Conservation (phyloP, 2,888 invertebrate genomes). For the Griposia aprilina region DNA sequence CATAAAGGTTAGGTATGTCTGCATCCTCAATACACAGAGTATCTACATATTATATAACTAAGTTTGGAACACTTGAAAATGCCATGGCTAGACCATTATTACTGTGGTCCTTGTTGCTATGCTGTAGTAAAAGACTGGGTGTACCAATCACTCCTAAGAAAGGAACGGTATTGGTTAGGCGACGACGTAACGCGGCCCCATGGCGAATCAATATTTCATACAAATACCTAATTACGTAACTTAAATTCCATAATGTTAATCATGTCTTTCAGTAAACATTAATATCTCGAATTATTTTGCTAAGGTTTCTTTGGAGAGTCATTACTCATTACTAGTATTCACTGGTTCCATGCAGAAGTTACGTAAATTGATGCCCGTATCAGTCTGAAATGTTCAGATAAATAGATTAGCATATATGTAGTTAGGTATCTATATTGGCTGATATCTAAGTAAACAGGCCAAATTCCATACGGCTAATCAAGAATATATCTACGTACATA, state of each 20-base stretch:
- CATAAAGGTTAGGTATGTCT: slow-evolving; percentile 10
- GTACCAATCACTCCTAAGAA: not conserved
- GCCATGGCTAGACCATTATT: not conserved
- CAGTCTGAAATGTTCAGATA: slow-evolving; percentile 46
- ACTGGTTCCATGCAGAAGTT: slow-evolving; percentile 28
- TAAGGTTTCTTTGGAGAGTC: slow-evolving; percentile 34
- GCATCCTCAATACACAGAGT: slow-evolving; percentile 2
- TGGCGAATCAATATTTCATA: slow-evolving; percentile 46
- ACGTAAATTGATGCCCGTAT: slow-evolving; percentile 38
- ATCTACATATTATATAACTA: not conserved
- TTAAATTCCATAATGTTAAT: slow-evolving; percentile 35
- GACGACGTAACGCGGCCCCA: slow-evolving; percentile 33
- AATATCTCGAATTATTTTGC: slow-evolving; percentile 28
- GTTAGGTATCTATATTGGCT: slow-evolving; percentile 31
- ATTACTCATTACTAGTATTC: slow-evolving; percentile 15
- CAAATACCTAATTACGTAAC: slow-evolving; percentile 45
- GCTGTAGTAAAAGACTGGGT: slow-evolving; percentile 5
- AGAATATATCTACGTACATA: slow-evolving; percentile 17
- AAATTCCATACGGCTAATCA: slow-evolving; percentile 48
- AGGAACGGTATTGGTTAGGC: slow-evolving; percentile 12
- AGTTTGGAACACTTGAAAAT: not conserved
- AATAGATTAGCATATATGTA: slow-evolving; percentile 53
- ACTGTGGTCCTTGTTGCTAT: slow-evolving; percentile 24
- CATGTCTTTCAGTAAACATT: slow-evolving; percentile 26
- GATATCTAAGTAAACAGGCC: slow-evolving; percentile 46